Conservation (phyloP, 1,140 invertebrate species). For the Phymorhynchus buccinoides region DNA sequence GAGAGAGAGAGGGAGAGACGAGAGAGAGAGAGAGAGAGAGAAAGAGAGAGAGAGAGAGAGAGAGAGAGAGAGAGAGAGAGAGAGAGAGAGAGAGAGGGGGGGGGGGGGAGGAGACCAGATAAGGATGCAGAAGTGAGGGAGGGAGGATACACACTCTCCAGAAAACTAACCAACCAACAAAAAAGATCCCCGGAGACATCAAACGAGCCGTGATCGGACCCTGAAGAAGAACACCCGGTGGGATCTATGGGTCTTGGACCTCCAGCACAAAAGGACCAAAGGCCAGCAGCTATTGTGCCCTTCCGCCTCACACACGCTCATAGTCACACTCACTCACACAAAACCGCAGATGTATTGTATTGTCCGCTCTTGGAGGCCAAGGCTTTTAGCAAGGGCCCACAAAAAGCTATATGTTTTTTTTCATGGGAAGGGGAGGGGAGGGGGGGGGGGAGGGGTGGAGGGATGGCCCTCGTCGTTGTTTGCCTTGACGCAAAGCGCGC, state of each 20-base stretch:
- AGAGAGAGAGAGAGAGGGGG: no score
- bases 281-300: background rate
- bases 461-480: background rate
- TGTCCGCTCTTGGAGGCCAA: background rate
- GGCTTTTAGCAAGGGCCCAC: background rate
- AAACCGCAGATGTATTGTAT: constrained; percentile 1
- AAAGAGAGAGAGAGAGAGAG: no score
- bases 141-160: no score
- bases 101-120: background rate
- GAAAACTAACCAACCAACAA: background rate
- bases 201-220: background rate
- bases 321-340: no score
- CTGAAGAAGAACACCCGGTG: background rate
- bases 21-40: background rate
- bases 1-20: background rate
- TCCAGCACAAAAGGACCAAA: background rate
- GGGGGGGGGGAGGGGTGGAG: background rate
- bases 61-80: no score
- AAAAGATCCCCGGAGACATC: background rate
- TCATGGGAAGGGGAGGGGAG: background rate
- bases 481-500: background rate
- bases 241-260: background rate
- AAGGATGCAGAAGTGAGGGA: background rate
- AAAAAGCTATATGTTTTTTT: background rate
- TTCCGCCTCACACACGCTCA: no score